Conservation (phyloP, 2,797 vertebrate genomes). For the Pseudochirops corinnae region DNA sequence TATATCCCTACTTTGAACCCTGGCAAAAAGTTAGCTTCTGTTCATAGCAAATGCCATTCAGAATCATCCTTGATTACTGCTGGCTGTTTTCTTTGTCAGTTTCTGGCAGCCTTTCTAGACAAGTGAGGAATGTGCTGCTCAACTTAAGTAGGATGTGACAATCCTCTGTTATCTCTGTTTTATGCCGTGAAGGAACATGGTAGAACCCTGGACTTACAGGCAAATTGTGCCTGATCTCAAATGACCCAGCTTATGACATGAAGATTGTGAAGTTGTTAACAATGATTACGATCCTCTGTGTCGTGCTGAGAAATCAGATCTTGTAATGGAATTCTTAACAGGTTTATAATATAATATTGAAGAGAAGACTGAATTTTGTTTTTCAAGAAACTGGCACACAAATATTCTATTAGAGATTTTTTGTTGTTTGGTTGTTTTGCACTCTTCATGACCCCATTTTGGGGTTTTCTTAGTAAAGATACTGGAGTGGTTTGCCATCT, state of each 20-base stretch:
- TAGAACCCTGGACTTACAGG: slow-evolving; percentile 30
- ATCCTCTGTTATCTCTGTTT: slow-evolving; percentile 29
- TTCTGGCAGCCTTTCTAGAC: slow-evolving; percentile 44
- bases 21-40: neutral
- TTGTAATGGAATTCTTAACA: neutral
- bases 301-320: neutral
- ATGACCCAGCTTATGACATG: neutral
- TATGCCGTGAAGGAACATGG: slow-evolving; percentile 18
- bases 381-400: neutral
- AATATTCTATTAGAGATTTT: neutral
- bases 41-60: slow-evolving; percentile 15
- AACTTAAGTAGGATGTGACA: slow-evolving; percentile 19
- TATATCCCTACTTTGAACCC: neutral
- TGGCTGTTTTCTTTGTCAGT: slow-evolving; percentile 34
- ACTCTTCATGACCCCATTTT: neutral
- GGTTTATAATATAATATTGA: neutral
- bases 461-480: neutral
- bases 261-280: neutral
- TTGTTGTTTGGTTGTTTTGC: neutral
- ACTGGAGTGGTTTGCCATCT: neutral
- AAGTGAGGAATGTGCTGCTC: slow-evolving; percentile 10
- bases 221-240: slow-evolving; percentile 35
- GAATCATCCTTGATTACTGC: slow-evolving; percentile 9
- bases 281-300: slow-evolving; percentile 14
- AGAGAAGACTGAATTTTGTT: neutral